phyloP scores from a whole-genome alignment of 2,113 vertebrate species.

The Zapornia atra region DNA sequence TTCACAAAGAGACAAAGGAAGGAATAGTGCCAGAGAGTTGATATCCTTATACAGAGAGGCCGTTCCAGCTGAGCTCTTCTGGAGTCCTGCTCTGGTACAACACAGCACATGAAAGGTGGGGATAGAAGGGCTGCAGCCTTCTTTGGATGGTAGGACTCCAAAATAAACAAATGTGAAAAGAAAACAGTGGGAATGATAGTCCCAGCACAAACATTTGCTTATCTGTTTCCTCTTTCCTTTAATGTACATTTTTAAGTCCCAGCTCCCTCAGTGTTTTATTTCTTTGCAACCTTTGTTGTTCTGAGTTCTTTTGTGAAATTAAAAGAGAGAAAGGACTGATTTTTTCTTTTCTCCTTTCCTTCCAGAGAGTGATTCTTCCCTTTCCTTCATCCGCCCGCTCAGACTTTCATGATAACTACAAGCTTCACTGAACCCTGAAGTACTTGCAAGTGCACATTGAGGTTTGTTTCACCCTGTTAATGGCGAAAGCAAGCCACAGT shows the following conservation, averaged over 20 bases:
- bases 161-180: neutral
- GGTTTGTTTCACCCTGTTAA: slow-evolving; percentile 39
- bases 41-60: neutral
- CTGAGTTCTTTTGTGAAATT: neutral
- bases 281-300: neutral
- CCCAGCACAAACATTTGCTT: neutral
- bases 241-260: neutral
- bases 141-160: neutral
- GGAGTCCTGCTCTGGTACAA: neutral
- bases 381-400: slow-evolving; percentile 14
- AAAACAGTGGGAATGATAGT: neutral
- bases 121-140: neutral
- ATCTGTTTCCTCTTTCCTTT: neutral
- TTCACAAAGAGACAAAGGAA: neutral
- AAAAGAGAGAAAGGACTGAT: neutral
- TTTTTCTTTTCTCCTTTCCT: neutral
- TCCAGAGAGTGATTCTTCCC: neutral
- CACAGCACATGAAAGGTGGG: neutral
- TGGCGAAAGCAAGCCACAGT: slow-evolving; percentile 1
- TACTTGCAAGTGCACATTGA: slow-evolving; percentile 11
- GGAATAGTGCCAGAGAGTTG: neutral
- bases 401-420: slow-evolving; percentile 2
- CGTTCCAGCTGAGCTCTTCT: neutral
- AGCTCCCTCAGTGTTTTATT: neutral
- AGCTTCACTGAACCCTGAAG: slow-evolving; percentile 26